A percentile compares a stretch with the other conserved stretches of the same genome.
Conservation (phyloP, 2,797 vertebrate species). For the Argya squamiceps region DNA sequence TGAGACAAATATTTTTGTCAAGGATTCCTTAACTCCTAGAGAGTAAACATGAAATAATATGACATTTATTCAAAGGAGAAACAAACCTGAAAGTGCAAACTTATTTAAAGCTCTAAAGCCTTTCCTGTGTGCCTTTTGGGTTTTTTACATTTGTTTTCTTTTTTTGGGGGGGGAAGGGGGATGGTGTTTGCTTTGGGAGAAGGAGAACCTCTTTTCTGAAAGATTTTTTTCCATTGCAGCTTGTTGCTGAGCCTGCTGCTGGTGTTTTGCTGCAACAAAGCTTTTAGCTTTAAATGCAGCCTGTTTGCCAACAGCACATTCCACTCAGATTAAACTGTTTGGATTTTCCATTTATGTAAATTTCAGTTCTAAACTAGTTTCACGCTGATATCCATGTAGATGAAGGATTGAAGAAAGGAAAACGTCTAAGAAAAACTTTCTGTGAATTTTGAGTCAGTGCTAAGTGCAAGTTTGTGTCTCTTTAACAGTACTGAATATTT, state of each 20-base stretch:
- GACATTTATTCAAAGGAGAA: not conserved
- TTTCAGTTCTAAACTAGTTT: not conserved
- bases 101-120: not conserved
- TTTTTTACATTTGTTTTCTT: not conserved
- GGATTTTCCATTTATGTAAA: slow-evolving; percentile 9
- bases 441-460: not conserved
- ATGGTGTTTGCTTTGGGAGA: not conserved
- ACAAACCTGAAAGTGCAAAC: not conserved
- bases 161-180: too few species aligned
- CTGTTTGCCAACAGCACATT: slow-evolving; percentile 40
- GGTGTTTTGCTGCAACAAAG: slow-evolving; percentile 15
- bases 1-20: not conserved
- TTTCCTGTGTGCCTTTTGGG: not conserved
- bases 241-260: not conserved
- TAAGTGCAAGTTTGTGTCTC: not conserved
- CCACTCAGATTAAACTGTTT: slow-evolving; percentile 20
- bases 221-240: not conserved
- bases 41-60: not conserved
- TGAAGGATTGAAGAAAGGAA: not conserved
- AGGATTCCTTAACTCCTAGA: not conserved
- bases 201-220: not conserved
- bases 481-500: not conserved
- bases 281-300: slow-evolving; percentile 14
- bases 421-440: not conserved
- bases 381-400: not conserved